phyloP scores from a whole-genome alignment of 2,113 vertebrate genomes.

The Sebastes schlegelii region DNA sequence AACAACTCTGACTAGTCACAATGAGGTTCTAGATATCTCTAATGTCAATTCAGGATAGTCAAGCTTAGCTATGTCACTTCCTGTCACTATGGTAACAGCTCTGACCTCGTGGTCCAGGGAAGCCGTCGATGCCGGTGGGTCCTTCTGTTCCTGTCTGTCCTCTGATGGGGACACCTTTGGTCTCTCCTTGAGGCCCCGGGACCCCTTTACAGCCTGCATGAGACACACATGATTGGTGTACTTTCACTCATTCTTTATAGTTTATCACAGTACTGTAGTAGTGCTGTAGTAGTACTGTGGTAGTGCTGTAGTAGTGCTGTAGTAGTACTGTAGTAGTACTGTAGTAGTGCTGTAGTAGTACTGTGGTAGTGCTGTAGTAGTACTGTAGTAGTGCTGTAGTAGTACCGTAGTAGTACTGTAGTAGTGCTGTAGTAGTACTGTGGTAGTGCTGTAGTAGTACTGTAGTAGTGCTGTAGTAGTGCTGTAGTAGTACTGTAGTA shows the following conservation, averaged over 20 bases:
- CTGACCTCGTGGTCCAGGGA: constrained; percentile 77
- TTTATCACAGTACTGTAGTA: not conserved
- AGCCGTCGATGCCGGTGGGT: constrained; percentile 46
- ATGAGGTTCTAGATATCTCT: no score
- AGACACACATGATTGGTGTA: not conserved
- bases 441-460: not conserved
- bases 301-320: not conserved
- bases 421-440: not conserved
- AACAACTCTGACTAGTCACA: no score
- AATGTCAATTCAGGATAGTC: no score
- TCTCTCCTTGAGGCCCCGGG: constrained; percentile 59
- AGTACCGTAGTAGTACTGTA: not conserved
- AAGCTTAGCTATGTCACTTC: no score
- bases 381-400: not conserved
- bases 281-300: no score
- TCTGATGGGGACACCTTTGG: constrained; percentile 43
- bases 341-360: not conserved
- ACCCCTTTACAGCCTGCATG: constrained; percentile 70
- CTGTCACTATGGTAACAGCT: not conserved
- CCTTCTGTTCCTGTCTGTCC: constrained; percentile 65
- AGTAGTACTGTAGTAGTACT: not conserved
- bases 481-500: not conserved
- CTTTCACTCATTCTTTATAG: no score
- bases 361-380: not conserved
- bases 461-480: not conserved